Evolutionary conservation across 2,113 vertebrate species (phyloP).

Genomic region (Larimichthys crocea): DNA sequence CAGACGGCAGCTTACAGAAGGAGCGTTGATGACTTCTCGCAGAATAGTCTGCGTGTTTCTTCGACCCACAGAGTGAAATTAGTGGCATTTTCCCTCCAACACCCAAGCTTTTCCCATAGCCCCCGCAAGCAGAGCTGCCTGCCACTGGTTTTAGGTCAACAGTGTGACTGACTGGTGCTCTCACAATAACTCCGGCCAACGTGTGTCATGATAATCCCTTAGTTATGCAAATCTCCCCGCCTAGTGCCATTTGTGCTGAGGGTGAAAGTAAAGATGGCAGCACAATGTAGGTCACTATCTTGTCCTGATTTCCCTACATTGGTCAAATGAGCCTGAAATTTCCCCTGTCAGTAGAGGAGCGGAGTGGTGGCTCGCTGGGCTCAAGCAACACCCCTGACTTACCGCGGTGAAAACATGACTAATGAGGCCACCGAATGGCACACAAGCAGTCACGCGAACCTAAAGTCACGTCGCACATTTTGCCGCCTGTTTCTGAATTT

Average conservation of each 20-base stretch:
- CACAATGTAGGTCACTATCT: constrained; percentile 75
- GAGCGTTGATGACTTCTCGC: constrained; percentile 67
- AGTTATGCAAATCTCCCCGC: constrained; percentile 79
- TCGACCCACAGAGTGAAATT: constrained; percentile 89
- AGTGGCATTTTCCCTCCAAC: constrained; percentile 90
- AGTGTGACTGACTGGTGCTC: constrained; percentile 70
- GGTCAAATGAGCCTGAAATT: constrained; percentile 55
- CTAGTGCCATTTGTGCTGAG: constrained; percentile 63
- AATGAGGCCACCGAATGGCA: neutral
- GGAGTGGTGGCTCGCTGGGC: neutral
- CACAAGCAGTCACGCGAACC: neutral
- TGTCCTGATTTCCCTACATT: constrained; percentile 57
- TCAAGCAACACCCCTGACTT: neutral
- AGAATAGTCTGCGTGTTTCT: constrained; percentile 88
- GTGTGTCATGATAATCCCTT: constrained; percentile 78
- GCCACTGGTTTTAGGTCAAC: constrained; percentile 71
- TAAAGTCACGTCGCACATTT: constrained; percentile 28
- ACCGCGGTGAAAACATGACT: neutral
- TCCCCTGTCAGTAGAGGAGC: neutral
- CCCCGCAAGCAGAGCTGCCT: constrained; percentile 58
- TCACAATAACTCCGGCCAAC: constrained; percentile 74
- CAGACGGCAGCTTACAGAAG: constrained; percentile 72
- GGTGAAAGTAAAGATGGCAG: constrained; percentile 75
- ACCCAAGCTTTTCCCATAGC: constrained; percentile 87
- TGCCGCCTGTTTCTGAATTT: constrained; percentile 58